Conservation (phyloP, 2,113 vertebrate genomes). For the Prionailurus bengalensis region DNA sequence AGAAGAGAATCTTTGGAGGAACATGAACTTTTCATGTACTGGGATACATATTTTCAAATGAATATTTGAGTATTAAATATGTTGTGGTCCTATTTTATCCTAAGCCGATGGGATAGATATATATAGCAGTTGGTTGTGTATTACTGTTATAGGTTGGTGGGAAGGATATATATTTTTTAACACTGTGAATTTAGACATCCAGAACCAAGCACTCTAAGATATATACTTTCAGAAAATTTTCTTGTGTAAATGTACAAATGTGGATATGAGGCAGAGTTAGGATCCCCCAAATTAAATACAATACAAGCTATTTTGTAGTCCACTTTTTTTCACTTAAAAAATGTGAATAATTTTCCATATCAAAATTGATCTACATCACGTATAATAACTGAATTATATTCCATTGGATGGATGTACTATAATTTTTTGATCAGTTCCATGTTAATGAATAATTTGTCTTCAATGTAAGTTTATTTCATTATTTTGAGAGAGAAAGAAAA, state of each 20-base stretch:
- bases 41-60: not conserved
- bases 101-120: not conserved
- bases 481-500: too few relatives aligned
- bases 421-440: not conserved
- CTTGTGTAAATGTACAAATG: not conserved
- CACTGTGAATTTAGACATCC: not conserved
- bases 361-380: not conserved
- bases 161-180: not conserved
- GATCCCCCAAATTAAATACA: not conserved
- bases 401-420: not conserved
- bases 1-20: not conserved
- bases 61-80: not conserved
- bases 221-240: not conserved
- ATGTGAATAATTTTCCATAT: not conserved
- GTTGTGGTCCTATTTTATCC: not conserved
- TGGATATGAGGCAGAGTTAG: not conserved
- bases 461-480: not conserved
- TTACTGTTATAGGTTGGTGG: not conserved
- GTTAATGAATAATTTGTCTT: not conserved
- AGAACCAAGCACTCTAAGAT: not conserved
- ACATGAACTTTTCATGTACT: not conserved
- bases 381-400: not conserved
- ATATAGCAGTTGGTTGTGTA: not conserved
- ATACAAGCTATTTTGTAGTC: not conserved
- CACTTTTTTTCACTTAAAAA: not conserved